Base-by-base conservation (phyloP, 2,888 invertebrate genomes). In the Dastarcus helophoroides region DNA sequence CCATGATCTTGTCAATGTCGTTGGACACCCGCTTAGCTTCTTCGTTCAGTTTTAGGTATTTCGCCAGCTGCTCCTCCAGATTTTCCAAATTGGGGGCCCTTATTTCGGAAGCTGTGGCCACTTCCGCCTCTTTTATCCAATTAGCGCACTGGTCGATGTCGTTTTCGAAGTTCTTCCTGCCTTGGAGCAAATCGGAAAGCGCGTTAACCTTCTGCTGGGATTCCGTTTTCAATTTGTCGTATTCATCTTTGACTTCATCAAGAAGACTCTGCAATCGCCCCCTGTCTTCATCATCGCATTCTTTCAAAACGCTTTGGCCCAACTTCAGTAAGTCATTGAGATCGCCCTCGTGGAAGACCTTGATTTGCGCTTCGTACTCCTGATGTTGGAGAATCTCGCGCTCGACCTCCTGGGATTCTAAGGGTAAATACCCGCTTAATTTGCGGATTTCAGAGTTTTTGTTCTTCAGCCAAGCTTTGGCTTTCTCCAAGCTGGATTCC, bases 51-150 rank as follows among this genome's bases (percentile, higher is more conserved):
- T 79, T 79, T 42, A 81, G 79, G 49, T 86, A 88, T 63, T 89
- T 89, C n/a, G 73, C 71, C 22, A 88, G 62, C 52, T 91, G 90
- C 59, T 91, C 89, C 56, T 89, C 82, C 14, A 93, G 62, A 0
- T 88, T 72, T 43, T 85, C 84, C 11, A 88, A 67, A 48, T 79
- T 85, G 1, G 84, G 77, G 11, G 81, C 75, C 23, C 85, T 72
- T 3, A 90, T 65, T 50, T 89, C 88, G 16, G 80, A 75, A 6
- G 82, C 79, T 2, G 84, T 79, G 3, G 84, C 81, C 1, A 85
- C 82, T 59, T 91, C 90, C 14, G 86, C 86, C 62, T 93, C 85
- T 43, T 85, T 82, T 21, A 91, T 65, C 93, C 93, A 94, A 46
- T 82, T 76, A 40, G 82, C 77, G 52, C 86, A 79, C 47, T 79